Evolutionary conservation across 2,797 vertebrate genomes (phyloP), one percentile per base, ranked within the genome.

Genomic region (Erethizon dorsatum): DNA sequence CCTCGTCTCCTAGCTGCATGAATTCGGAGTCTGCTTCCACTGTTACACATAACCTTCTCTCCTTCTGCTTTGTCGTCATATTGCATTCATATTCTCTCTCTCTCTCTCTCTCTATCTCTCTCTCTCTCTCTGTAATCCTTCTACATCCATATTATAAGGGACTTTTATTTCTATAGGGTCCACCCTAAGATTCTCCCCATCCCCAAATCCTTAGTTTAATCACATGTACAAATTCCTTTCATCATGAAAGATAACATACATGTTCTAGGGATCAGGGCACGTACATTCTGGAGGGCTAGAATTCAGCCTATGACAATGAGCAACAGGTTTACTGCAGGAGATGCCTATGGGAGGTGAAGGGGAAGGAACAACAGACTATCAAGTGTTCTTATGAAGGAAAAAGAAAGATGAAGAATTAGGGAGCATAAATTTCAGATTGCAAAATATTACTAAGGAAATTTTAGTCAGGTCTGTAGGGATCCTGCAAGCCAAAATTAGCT

Each of bases 1-100:
- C 80, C 61, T 45, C 10, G 20, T 12, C 2, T 63, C 6, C 65
- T 7, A 11, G 1, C 4, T 69, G 4, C 8, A 63, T 5, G 12
- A 8, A 13, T 11, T 26, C 1, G 45, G 14, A 2, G 24, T 67
- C 79, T 45, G 3, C 1, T 4, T n/a, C n/a, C 7, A 31, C 0
- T 0, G 0, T 17, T 28, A 11, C 61, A 6, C 8, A 6, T 50
- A 18, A 18, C 45, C 15, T 18, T 28, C 18, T 6, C 4, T 71
- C 75, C 2, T 26, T 41, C 45, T 26, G 18, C 12, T 61, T 59
- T 28, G 0, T 28, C 61, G 5, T 41, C 17, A 59, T 26, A 69
- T 18, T 57, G 8, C 47, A 20, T 57, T 71, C 52, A 12, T 13
- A 4, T 10, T 8, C n/a, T n/a, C 3, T 65, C 5, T 82, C 45